phyloP scores from a whole-genome alignment of 1,140 invertebrate species.

The Lycorma delicatula region DNA sequence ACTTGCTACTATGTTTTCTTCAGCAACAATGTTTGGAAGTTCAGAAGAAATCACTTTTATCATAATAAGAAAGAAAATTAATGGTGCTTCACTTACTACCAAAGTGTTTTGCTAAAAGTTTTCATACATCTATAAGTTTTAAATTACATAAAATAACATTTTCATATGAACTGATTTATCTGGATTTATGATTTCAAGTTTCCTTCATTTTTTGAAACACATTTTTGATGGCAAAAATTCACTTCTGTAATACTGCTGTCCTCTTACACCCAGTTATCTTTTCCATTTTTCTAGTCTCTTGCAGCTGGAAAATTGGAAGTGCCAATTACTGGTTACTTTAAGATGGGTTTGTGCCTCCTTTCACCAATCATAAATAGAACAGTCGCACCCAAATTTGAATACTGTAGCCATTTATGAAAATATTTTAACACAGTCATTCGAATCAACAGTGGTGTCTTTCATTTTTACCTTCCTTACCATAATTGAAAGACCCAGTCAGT shows the following conservation, averaged over 20 bases:
- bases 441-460: constrained; percentile 17
- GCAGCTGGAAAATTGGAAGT: constrained; percentile 16
- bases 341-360: not conserved
- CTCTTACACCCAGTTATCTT: no score
- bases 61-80: no score
- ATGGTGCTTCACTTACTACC: no score
- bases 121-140: constrained; percentile 12
- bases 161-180: not conserved
- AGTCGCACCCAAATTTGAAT: not conserved
- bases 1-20: no score
- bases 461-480: constrained; percentile 27
- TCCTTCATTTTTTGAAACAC: not conserved
- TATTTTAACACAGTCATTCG: constrained; percentile 4
- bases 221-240: not conserved
- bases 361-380: constrained; percentile 5
- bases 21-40: no score
- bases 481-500: constrained; percentile 30
- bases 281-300: no score
- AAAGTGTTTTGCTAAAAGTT: constrained; percentile 13
- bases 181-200: not conserved
- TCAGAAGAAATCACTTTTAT: no score
- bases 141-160: not conserved
- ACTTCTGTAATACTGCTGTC: not conserved
- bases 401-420: not conserved
- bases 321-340: constrained; percentile 5